These are phyloP conservation scores for Oreochromis niloticus DNA, from an alignment of 2,113 vertebrate species.

Conservation along the genomic window DNA sequence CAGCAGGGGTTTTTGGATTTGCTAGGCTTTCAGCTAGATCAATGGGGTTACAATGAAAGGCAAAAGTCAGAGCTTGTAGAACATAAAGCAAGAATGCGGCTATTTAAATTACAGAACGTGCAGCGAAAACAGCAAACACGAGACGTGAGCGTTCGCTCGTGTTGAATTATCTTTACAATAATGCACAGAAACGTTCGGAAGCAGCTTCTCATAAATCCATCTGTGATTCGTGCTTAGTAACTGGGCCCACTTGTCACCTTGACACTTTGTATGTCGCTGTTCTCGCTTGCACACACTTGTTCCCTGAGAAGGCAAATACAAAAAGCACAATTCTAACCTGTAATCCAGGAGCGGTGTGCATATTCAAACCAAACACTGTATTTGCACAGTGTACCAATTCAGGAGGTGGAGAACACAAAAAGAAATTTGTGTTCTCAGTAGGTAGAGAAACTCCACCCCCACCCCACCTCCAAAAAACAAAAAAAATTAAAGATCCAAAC, in stretches of 20 bases:
- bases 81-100: neutral
- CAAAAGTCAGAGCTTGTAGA: constrained; percentile 22
- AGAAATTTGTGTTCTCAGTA: neutral
- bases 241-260: neutral
- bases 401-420: neutral
- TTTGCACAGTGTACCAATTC: neutral
- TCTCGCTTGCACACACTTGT: neutral
- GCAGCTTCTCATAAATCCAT: neutral
- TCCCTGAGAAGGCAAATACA: neutral
- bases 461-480: neutral
- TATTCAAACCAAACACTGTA: neutral
- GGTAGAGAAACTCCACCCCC: neutral
- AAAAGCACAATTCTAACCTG: neutral
- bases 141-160: neutral
- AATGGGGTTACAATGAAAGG: constrained; percentile 22
- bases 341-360: neutral
- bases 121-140: neutral
- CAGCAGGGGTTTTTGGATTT: constrained; percentile 42
- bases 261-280: neutral
- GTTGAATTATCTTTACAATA: neutral
- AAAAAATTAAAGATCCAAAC: neutral
- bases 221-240: neutral
- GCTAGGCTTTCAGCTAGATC: constrained; percentile 34
- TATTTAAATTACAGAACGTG: neutral
- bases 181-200: neutral